Evolutionary conservation across 53 echinoderm and acorn worm species (phyloP).

Genomic region (Paracentrotus lividus): DNA sequence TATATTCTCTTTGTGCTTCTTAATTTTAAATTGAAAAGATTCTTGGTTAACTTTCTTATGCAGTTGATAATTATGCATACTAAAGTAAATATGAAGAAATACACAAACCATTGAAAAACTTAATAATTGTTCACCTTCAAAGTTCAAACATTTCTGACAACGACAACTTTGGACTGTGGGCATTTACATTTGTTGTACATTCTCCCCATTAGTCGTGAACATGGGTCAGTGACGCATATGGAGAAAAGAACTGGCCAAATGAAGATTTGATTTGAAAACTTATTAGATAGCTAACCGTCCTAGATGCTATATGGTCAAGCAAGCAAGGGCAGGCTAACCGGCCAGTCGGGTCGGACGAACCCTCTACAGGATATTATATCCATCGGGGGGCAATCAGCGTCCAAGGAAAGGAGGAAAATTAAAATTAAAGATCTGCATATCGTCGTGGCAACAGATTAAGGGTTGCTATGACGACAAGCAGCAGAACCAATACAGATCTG

Average conservation of each 20-base stretch:
- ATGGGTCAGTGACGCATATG: neutral
- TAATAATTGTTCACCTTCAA: neutral
- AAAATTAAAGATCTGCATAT: constrained; percentile 71
- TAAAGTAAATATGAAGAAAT: no score
- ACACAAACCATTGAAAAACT: neutral
- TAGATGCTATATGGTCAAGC: constrained; percentile 14
- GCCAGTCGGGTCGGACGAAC: neutral
- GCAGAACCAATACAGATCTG: constrained; percentile 51
- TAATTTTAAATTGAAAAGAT: no score
- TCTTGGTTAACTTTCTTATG: no score
- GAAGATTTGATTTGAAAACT: constrained; percentile 55
- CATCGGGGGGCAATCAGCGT: constrained; percentile 61
- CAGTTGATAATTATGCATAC: no score
- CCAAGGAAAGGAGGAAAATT: constrained; percentile 65
- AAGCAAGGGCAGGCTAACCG: constrained; percentile 25
- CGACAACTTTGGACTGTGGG: constrained; percentile 6
- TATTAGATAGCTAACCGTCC: neutral
- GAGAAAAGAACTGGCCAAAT: constrained; percentile 8
- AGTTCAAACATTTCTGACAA: constrained; percentile 21
- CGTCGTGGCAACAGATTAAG: constrained; percentile 54
- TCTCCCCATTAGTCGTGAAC: constrained; percentile 17
- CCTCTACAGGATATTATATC: constrained; percentile 48
- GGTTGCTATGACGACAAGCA: constrained; percentile 51
- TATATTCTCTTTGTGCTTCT: no score
- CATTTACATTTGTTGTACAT: no score